A percentile compares a stretch with the other conserved stretches of the same genome.
These are phyloP conservation scores for Momotus momota DNA, from an alignment of 2,797 vertebrate genomes.

Conservation along the genomic window DNA sequence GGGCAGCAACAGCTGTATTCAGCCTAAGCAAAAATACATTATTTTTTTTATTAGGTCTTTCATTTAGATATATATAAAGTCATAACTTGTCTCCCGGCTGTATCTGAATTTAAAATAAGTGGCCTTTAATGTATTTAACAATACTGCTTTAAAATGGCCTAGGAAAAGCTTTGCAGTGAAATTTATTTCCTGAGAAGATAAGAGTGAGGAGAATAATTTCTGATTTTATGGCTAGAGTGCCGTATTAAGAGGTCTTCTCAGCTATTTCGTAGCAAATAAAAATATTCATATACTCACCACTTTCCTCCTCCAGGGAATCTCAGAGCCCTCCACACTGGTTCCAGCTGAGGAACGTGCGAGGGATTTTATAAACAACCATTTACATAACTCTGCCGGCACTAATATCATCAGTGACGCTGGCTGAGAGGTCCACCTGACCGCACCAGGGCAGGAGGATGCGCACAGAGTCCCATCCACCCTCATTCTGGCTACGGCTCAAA, in stretches of 20 bases:
- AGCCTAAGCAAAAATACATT: background rate
- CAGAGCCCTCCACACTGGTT: background rate
- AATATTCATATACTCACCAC: background rate
- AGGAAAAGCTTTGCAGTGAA: background rate
- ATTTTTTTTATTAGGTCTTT: background rate
- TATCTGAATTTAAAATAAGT: constrained; percentile 10
- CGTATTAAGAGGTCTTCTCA: background rate
- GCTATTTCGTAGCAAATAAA: background rate
- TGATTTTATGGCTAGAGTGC: background rate
- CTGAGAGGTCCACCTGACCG: background rate
- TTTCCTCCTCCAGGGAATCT: background rate
- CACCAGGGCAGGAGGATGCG: background rate
- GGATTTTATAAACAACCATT: background rate
- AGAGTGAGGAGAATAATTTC: background rate
- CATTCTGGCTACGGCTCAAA: rapidly evolving
- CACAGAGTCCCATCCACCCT: background rate
- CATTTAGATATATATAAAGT: background rate
- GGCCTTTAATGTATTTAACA: constrained; percentile 33
- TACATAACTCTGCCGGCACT: background rate
- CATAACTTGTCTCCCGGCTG: background rate
- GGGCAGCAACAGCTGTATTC: background rate
- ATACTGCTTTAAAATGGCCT: background rate
- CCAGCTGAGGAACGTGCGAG: background rate
- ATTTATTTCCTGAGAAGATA: constrained; percentile 27
- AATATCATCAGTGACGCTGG: background rate